Conservation (phyloP, 2,888 invertebrate genomes). For the Trissonchulus sp. region DNA sequence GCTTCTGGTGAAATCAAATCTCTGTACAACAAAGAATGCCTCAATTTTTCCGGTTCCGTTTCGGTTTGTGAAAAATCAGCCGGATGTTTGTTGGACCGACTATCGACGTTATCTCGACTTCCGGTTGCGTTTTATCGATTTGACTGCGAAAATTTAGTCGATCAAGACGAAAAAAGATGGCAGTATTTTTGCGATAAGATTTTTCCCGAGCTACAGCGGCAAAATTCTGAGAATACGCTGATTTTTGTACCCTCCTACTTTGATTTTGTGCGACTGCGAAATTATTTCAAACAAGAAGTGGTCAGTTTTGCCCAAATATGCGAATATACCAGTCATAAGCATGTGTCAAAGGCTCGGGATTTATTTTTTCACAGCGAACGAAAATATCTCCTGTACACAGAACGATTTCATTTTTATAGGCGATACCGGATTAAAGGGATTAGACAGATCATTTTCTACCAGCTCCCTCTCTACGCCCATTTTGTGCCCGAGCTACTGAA, state of each 20-base stretch:
- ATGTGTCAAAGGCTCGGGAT: conserved; percentile 76
- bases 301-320: conserved; percentile 70
- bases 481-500: conserved; percentile 93
- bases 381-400: conserved; percentile 85
- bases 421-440: conserved; percentile 65
- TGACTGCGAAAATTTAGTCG: conserved; percentile 57
- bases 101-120: not conserved
- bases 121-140: conserved; percentile 68
- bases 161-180: conserved; percentile 71
- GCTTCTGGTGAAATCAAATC: conserved; percentile 73
- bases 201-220: conserved; percentile 32
- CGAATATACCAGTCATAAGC: conserved; percentile 55
- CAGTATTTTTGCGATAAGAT: conserved; percentile 66
- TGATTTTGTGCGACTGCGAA: conserved; percentile 83
- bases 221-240: conserved; percentile 63
- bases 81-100: not conserved
- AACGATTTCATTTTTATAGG: conserved; percentile 80
- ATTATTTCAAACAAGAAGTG: conserved; percentile 76
- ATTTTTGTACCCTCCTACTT: conserved; percentile 90
- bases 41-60: conserved; percentile 42
- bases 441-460: conserved; percentile 85
- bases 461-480: conserved; percentile 78
- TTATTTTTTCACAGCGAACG: conserved; percentile 86
- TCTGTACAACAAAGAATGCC: conserved; percentile 64
- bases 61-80: not conserved